A percentile compares a stretch with the other conserved stretches of the same genome.
These are phyloP conservation scores for Cantharis lateralis DNA, from an alignment of 2,888 invertebrate species.

Conservation along the genomic window DNA sequence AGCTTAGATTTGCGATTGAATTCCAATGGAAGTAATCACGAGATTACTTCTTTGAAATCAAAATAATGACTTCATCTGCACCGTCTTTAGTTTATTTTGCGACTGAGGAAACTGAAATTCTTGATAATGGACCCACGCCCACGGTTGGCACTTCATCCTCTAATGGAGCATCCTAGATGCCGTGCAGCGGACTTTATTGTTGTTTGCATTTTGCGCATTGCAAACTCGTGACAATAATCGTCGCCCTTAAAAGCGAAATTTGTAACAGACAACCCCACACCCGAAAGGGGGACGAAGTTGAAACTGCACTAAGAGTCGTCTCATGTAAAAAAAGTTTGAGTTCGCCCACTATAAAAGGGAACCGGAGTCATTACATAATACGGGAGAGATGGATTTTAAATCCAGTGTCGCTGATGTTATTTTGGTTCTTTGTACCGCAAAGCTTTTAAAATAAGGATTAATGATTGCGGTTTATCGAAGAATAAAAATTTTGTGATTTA, in stretches of 20 bases:
- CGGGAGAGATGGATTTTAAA: no score
- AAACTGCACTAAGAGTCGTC: not conserved
- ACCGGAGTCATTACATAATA: no score
- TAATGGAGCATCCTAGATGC: not conserved
- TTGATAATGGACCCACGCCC: not conserved
- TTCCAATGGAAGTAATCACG: not conserved
- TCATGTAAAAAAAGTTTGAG: not conserved
- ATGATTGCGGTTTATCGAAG: not conserved
- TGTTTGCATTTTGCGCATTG: not conserved
- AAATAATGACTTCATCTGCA: not conserved
- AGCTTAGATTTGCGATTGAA: not conserved
- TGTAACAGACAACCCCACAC: not conserved
- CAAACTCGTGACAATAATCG: not conserved
- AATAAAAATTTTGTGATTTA: not conserved
- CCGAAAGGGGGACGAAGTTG: not conserved
- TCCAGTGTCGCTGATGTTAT: not conserved
- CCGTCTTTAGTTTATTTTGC: not conserved
- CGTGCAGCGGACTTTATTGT: not conserved
- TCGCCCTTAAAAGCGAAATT: not conserved
- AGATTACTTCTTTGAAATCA: not conserved
- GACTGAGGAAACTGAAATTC: not conserved
- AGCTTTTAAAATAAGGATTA: not conserved
- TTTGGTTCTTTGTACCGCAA: not conserved
- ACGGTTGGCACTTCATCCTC: not conserved
- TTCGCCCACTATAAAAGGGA: no score